phyloP scores from a whole-genome alignment of 1,140 invertebrate species.

The Drosophila asahinai region DNA sequence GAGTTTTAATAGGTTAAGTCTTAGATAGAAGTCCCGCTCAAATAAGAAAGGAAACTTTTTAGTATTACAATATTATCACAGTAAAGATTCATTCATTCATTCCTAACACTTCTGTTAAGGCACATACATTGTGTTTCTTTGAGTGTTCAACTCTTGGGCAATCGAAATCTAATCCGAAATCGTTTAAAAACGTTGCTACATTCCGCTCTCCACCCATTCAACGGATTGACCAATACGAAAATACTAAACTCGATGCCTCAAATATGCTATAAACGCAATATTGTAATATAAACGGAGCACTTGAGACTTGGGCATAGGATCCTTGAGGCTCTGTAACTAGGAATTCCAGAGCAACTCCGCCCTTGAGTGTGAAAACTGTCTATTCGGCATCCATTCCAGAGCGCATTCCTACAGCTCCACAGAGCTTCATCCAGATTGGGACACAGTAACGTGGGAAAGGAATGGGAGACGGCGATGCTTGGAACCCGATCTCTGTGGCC shows the following conservation, averaged over 20 bases:
- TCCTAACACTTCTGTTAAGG: not conserved
- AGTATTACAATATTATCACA: too few relatives aligned
- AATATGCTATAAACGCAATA: slow-evolving; percentile 10
- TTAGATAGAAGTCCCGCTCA: too few relatives aligned
- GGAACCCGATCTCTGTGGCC: slow-evolving; percentile 16
- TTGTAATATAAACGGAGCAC: slow-evolving; percentile 15
- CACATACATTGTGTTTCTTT: too few relatives aligned
- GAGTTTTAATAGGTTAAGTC: too few relatives aligned
- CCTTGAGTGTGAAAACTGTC: slow-evolving; percentile 16
- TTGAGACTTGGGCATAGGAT: not conserved
- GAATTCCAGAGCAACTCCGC: not conserved
- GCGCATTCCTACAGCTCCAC: slow-evolving; percentile 22
- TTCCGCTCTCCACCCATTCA: not conserved
- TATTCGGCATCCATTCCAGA: slow-evolving; percentile 25
- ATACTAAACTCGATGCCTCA: not conserved
- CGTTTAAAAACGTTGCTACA: slow-evolving; percentile 20
- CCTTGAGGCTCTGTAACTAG: not conserved
- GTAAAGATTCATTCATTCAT: too few relatives aligned
- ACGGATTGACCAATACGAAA: slow-evolving; percentile 11
- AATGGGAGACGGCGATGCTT: slow-evolving; percentile 13
- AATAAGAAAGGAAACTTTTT: too few relatives aligned
- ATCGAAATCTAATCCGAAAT: slow-evolving; percentile 41
- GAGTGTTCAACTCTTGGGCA: not conserved
- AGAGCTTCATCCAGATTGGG: not conserved
- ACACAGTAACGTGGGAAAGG: slow-evolving; percentile 28